Evolutionary conservation across 2,113 vertebrate genomes (phyloP), one percentile per base, ranked within the genome.

Genomic region (Percina caprodes): DNA sequence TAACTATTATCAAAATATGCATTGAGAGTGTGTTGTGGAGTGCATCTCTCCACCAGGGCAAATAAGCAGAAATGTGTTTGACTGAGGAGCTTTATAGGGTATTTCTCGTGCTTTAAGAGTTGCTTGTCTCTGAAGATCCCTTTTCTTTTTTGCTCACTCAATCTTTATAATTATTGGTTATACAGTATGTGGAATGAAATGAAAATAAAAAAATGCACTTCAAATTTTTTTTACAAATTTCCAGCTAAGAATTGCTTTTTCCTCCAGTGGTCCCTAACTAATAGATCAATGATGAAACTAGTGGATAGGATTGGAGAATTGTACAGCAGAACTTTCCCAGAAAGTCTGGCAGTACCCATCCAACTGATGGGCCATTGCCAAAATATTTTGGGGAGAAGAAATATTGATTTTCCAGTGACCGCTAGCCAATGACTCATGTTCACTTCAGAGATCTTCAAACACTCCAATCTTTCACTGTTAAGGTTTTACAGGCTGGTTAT

Each of bases 1-100:
- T 78, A 85, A 86, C 87, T 78, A 83, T 91, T 87, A 90, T 84
- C 8, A 4, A 63, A 88, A 92, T 93, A 87, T 91, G 89, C 86
- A 90, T 86, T 76, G 74, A 30, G 69, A 85, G 79, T 66, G 46
- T 86, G 83, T 56, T 76, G 77, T 45, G 21, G 54, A 84, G 77
- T 63, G 74, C 72, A 81, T 79, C 58, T 69, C 84, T 88, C 84
- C 72, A 56, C 54, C 1, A 84, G 67, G 84, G 80, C 58, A 74
- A 79, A 88, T 89, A 92, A 92, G 56, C 62, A 56, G 60, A 68
- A 80, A 91, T 77, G 70, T 52, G 45, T 91, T 89, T 89, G 80
- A 92, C 83, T 82, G 67, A 45, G n/a, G 54, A 35, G 46, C 83
- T 90, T 91, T 86, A 74, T 71, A 49, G 82, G 84, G 39, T 77